Conservation (phyloP, 2,888 invertebrate species). For the Rutpela maculata region DNA sequence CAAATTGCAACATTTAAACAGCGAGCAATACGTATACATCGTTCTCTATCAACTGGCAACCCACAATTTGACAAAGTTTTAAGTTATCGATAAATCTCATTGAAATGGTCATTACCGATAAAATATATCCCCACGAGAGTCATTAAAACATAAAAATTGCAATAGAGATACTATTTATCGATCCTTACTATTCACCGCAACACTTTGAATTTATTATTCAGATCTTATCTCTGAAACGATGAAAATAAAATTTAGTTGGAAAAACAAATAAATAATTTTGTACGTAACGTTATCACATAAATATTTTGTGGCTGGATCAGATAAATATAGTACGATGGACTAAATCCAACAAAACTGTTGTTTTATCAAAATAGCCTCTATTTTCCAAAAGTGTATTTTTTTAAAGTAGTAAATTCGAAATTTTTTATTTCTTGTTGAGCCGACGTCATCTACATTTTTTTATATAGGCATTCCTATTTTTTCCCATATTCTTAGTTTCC, state of each 20-base stretch:
- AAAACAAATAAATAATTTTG: neutral
- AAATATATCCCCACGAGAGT: neutral
- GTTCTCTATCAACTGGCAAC: neutral
- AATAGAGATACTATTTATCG: constrained; percentile 14
- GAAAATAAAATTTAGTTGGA: constrained; percentile 14
- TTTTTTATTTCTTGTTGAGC: too few species aligned
- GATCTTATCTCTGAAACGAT: constrained; percentile 14
- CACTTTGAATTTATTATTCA: constrained; percentile 19
- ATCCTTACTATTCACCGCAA: constrained; percentile 4
- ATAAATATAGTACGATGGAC: too few species aligned
- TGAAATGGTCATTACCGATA: constrained; percentile 9
- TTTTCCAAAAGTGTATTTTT: too few species aligned
- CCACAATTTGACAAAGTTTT: constrained; percentile 14
- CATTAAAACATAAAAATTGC: constrained; percentile 21
- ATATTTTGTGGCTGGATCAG: too few species aligned
- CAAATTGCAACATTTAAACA: neutral
- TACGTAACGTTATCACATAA: neutral
- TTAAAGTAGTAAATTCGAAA: too few species aligned
- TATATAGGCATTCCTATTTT: too few species aligned
- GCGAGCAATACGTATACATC: neutral
- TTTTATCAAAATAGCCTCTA: too few species aligned
- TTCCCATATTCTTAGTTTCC: too few species aligned
- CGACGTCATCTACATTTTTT: too few species aligned
- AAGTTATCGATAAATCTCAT: constrained; percentile 16
- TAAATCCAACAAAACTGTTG: too few species aligned